Conservation (phyloP, 2,888 invertebrate genomes). For the Saturnia japonica region DNA sequence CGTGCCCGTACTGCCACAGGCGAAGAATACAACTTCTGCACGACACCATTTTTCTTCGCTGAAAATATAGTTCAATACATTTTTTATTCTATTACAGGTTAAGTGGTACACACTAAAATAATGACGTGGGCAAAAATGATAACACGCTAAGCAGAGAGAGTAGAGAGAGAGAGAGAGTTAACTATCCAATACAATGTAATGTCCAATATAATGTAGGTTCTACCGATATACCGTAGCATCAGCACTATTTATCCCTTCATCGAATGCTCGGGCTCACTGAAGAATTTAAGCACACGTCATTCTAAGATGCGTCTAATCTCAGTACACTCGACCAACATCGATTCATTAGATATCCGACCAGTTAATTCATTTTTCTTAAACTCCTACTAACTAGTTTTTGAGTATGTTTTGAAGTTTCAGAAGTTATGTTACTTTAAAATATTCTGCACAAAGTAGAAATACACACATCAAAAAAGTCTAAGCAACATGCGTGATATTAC, state of each 20-base stretch:
- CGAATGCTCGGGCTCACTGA: neutral
- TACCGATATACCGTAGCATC: no score
- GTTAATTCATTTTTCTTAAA: neutral
- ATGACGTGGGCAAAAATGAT: neutral
- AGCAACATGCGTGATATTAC: no score
- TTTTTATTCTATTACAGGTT: neutral
- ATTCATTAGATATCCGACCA: neutral
- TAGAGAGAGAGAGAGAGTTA: no score
- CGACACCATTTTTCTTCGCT: constrained; percentile 78
- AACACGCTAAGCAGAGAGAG: no score
- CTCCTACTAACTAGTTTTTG: neutral
- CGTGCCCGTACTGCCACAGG: constrained; percentile 72
- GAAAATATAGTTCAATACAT: constrained; percentile 38
- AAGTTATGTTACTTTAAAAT: neutral
- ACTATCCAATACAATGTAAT: no score
- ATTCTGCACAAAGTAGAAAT: neutral
- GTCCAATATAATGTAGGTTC: no score
- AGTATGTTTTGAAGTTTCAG: neutral
- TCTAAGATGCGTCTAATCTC: neutral
- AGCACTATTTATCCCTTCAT: neutral
- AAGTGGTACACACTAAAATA: neutral
- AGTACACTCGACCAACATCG: neutral
- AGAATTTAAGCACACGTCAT: neutral
- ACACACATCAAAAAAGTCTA: neutral
- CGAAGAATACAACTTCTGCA: constrained; percentile 71